phyloP scores from a whole-genome alignment of 2,888 invertebrate genomes.

The Scrobipalpa atriplicella region DNA sequence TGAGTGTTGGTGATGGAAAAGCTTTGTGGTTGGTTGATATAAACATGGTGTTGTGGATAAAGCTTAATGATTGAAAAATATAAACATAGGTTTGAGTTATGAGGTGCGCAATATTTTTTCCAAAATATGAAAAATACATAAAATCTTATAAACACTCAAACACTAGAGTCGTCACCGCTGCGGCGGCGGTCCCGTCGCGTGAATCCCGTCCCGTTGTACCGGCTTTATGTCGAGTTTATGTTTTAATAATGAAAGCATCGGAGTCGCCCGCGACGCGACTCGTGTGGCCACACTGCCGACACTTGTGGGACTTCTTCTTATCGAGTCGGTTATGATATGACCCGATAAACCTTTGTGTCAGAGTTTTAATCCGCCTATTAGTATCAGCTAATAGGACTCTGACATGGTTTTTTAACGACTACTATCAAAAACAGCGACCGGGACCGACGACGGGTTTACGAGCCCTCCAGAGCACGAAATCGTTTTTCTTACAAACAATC shows the following conservation, averaged over 20 bases:
- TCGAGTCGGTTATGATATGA: conserved; percentile 23
- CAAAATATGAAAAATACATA: too few species aligned
- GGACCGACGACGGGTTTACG: too few species aligned
- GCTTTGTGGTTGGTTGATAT: not conserved
- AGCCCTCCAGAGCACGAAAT: too few species aligned
- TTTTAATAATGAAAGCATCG: conserved; percentile 65
- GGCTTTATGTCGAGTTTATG: conserved; percentile 49
- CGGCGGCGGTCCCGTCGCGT: too few species aligned
- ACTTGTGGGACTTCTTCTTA: not conserved
- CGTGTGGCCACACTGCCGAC: not conserved
- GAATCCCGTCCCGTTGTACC: not conserved
- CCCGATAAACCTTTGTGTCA: not conserved
- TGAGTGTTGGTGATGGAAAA: conserved; percentile 1
- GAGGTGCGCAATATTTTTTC: too few species aligned
- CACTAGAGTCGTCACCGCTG: not conserved
- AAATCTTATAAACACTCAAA: too few species aligned
- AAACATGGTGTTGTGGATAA: not conserved
- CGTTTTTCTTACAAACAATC: too few species aligned
- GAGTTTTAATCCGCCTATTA: too few species aligned
- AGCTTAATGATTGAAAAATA: too few species aligned
- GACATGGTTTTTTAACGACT: too few species aligned
- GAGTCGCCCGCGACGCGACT: not conserved
- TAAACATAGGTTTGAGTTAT: not conserved
- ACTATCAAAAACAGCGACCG: too few species aligned
- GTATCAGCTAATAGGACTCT: too few species aligned